Base-by-base conservation (phyloP, 2,888 invertebrate genomes). In the Caenorhabditis wallacei region DNA sequence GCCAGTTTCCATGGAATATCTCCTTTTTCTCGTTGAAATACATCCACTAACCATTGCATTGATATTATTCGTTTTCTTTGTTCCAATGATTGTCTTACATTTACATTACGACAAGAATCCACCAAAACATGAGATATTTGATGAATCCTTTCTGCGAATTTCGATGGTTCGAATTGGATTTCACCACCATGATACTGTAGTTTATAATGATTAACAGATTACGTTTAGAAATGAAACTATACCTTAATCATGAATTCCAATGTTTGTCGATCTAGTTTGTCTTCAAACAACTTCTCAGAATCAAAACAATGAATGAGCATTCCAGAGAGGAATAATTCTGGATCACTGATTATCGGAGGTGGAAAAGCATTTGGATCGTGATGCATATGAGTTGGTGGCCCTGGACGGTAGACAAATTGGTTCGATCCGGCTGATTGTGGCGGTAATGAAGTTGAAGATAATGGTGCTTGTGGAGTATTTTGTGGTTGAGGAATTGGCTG, bases 1-100 rank as follows among this genome's bases (percentile, higher is more conserved):
- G 97, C 93, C 13, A 97, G 96, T 90, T 96, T 95, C 95, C 96
- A 97, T 0, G 99, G 98, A 0, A 97, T 96, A 69, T 95, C 93
- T 89, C 98, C 95, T 90, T 95, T 95, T 89, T 96, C 95, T 63
- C 95, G 95, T 24, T 95, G 92, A 90, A 98, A 94, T 5, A 96
- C 95, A 92, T 99, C 98, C 80, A 96, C 96, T 40, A 99, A 93
- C 96, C 96, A 97, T 92, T 95, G 95, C 0, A 95, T 95, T 10
- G 96, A 96, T 1, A 96, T 95, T 89, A 96, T 94, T 26, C 95
- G 94, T 81, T 92, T 76, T 84, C 91, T 46, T 83, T 92, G 35
- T 88, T 92, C 46, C 64, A 92, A 13, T 71, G 91, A 72, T 87
- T 91, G 43, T 10, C 57, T 30, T 0, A 63, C 83, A 24, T 53